Percentiles rank a stretch among this genome's conserved stretches.
Conservation (phyloP, 2,113 vertebrate species). For the Symphodus melops region DNA sequence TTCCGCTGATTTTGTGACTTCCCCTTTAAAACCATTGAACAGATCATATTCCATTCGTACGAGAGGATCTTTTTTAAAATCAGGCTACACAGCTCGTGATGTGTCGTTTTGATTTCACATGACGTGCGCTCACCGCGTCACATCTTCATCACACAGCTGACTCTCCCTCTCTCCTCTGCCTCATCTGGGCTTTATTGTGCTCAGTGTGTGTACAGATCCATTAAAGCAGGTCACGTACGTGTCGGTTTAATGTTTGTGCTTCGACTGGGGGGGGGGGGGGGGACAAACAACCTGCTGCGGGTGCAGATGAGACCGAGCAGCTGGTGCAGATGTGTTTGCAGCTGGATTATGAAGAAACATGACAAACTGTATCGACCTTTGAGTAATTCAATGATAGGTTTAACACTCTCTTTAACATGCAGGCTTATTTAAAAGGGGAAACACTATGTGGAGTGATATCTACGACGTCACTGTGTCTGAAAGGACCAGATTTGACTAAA, state of each 20-base stretch:
- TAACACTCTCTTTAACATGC: no score
- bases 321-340: background rate
- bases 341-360: background rate
- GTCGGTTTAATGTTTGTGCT: conserved; percentile 58
- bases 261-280: conserved; percentile 54
- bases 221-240: background rate
- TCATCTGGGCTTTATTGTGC: conserved; percentile 37
- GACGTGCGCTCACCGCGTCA: no score
- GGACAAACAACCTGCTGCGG: conserved; percentile 25
- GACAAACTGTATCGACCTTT: background rate
- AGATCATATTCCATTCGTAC: no score
- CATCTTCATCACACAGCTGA: no score
- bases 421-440: no score
- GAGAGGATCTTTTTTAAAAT: no score
- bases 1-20: no score
- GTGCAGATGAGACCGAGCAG: background rate
- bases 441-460: no score
- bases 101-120: no score
- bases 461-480: background rate
- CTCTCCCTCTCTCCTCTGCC: background rate
- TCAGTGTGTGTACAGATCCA: background rate
- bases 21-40: no score
- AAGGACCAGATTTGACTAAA: conserved; percentile 30
- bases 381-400: no score
- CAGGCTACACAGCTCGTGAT: no score